Base-by-base conservation (phyloP, 2,113 vertebrate species). In the Phycodurus eques region DNA sequence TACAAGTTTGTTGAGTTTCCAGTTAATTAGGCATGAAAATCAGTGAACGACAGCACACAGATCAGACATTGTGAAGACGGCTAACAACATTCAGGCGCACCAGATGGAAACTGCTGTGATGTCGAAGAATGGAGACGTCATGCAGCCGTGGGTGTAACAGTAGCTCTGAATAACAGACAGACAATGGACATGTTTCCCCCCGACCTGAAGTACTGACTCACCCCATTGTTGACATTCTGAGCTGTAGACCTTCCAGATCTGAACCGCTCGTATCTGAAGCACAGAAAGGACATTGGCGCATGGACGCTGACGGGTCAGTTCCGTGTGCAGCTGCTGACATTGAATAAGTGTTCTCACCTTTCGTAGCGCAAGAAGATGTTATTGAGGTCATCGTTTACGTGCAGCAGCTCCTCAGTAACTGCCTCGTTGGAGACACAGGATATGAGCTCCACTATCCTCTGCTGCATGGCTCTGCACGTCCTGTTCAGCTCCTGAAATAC, bases 301-400 rank as follows among this genome's bases (percentile, higher is more conserved):
- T 22, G 22, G 14, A 27, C 11, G 12, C 1, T 46, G 5, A 59
- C 27, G 60, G 1, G 35, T 20, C 9, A 19, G 19, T 42, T 8
- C 17, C 4, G 64, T 47, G 13, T 27, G 11, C 6, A 27, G 42
- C 17, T 9, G 20, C 3, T n/a, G 39, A 27, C 39, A n/a, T n/a
- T 6, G 15, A 20, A n/a, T 51, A 5, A 39, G 31, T 11, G 53
- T 66, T 57, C 65, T 64, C 77, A 97, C 98, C 97, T 96, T 84
- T 98, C 97, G 0, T 96, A 98, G 83, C 96, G 87, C 53, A 99
- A 93, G 84, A 99, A 99, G 83, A 98, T 96, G 0, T 99, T 99
- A 88, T 99, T 99, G 91, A 99, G 94, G 89, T 99, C 96, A 1
- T 99, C 98, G 0, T 99, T 99, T 81, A 96, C 96, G 0, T 96